These are phyloP conservation scores for Ricordea florida DNA, from an alignment of 92 coral and sea anemone genomes.

Conservation along the genomic window DNA sequence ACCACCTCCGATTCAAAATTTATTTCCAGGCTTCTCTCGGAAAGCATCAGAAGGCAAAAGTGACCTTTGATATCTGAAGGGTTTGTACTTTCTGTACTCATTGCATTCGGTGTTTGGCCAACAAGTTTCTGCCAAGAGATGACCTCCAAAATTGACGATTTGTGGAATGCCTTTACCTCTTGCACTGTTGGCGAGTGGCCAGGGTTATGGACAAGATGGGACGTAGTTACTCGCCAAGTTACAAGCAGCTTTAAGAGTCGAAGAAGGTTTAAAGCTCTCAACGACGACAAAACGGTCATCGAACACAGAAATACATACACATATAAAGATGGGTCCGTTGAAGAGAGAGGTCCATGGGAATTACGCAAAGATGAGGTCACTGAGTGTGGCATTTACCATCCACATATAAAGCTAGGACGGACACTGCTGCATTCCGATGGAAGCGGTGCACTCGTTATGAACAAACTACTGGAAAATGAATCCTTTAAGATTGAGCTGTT, in stretches of 20 bases:
- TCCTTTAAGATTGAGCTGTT: not conserved
- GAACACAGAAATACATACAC: not conserved
- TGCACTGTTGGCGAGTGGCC: conserved; percentile 1
- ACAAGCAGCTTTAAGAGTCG: not conserved
- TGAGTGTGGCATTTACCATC: not conserved
- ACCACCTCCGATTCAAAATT: too few species aligned
- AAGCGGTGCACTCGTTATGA: not conserved
- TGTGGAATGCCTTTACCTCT: not conserved
- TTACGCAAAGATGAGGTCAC: not conserved
- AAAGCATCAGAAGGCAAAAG: too few species aligned
- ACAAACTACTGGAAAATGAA: too few species aligned
- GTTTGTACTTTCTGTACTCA: too few species aligned
- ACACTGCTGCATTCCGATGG: not conserved
- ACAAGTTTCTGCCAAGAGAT: too few species aligned
- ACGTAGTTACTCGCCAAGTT: not conserved
- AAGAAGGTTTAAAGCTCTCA: conserved; percentile 1
- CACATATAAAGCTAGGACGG: not conserved
- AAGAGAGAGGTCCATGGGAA: not conserved
- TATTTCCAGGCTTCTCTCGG: too few species aligned
- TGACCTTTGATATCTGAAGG: too few species aligned
- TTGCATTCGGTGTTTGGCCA: too few species aligned
- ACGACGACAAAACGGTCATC: not conserved
- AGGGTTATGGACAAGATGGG: conserved; percentile 14
- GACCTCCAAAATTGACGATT: too few species aligned
- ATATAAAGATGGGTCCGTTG: not conserved